Evolutionary conservation across 2,888 invertebrate genomes (phyloP), one percentile per base, ranked within the genome.

Genomic region (Athalia rosae): DNA sequence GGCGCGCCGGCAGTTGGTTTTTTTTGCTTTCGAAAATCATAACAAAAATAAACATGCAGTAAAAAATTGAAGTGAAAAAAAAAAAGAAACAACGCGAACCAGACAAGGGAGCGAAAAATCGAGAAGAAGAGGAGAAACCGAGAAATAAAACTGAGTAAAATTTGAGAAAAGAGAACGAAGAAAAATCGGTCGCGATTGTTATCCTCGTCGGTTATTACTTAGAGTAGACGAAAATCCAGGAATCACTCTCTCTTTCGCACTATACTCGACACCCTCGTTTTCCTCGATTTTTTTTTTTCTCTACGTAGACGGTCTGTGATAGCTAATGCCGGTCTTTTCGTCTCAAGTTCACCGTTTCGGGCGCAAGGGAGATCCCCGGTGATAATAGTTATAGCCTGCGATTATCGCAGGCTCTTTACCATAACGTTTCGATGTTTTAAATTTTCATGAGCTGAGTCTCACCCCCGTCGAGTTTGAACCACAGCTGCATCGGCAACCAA

Each of bases 181-280:
- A 58, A 4, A 15, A 58, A 56, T 71, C 58, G 8, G 6, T 13
- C 8, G 45, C 45, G 28, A 71, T 71, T 71, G 71, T 58, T 13
- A 71, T 71, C 43, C 71, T 45, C 13, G 4, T 56, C 56, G n/a
- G 41, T 56, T 69, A 45, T 41, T 58, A 43, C 69, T 69, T 45
- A 69, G 69, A 13, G 56, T 13, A 69, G 56, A 58, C 69, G 56
- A 69, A 69, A 69, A 56, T 69, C 43, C 62, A n/a, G 15, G 11
- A 67, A 0, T 43, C 41, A 45, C 45, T 50, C 76, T 77, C 73
- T 56, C 76, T 69, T 59, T 7, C 9, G 48, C 48, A 9, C n/a
- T 59, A 53, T 15, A 41, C 41, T 61, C 47, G 50, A 11, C 76
- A 28, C 71, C 64, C 58, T 13, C 59, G 5, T 28, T 11, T 58